Percentiles rank a stretch among this genome's conserved stretches.
phyloP scores from a whole-genome alignment of 2,888 invertebrate genomes.

The Deilephila elpenor region DNA sequence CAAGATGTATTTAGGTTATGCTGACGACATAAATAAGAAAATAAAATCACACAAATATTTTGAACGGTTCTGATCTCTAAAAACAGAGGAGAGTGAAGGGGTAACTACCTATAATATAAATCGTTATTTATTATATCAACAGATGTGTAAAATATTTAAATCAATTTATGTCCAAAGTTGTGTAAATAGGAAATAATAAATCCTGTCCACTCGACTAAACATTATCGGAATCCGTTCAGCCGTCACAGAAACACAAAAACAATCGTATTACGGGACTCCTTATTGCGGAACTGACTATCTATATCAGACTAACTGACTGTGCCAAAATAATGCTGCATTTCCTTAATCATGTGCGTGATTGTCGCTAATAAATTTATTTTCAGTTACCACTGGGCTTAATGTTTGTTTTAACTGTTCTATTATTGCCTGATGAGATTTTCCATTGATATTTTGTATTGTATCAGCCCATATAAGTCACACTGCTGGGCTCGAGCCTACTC shows the following conservation, averaged over 20 bases:
- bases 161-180: not conserved
- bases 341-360: conserved; percentile 4
- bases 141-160: not conserved
- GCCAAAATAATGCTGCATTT: conserved; percentile 3
- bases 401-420: no score
- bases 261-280: not conserved
- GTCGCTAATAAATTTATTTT: not conserved
- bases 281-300: not conserved
- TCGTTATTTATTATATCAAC: not conserved
- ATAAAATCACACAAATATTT: no score
- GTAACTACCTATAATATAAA: not conserved
- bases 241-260: not conserved
- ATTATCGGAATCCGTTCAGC: conserved; percentile 14
- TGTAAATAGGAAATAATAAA: conserved; percentile 8
- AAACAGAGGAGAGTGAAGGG: no score
- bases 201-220: not conserved
- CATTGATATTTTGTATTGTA: no score
- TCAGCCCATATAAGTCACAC: no score
- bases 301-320: no score
- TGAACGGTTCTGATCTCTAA: no score
- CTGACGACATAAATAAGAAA: no score
- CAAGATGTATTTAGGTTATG: no score
- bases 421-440: no score
- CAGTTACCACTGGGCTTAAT: not conserved
- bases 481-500: no score